phyloP scores from a whole-genome alignment of 2,888 invertebrate genomes.

The Drosophila hamatofila region DNA sequence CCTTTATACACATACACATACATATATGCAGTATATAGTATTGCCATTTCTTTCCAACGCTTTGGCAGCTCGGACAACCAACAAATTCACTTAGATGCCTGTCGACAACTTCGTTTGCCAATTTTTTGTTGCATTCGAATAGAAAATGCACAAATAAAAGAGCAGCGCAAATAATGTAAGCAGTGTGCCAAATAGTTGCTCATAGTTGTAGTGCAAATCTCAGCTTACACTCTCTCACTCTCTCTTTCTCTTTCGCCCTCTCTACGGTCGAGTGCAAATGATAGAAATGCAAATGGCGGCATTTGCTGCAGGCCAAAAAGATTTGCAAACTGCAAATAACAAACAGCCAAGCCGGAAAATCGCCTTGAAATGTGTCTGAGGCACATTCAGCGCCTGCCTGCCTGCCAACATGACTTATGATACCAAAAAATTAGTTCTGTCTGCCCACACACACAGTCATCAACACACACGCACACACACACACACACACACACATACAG shows the following conservation, averaged over 20 bases:
- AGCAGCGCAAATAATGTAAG: conserved; percentile 46
- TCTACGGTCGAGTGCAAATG: conserved; percentile 14
- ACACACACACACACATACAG: conserved; percentile 13
- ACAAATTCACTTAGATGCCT: conserved; percentile 74
- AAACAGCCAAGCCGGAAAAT: conserved; percentile 64
- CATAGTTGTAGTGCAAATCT: conserved; percentile 19
- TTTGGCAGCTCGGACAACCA: conserved; percentile 37
- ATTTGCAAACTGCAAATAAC: conserved; percentile 52
- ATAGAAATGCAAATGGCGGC: conserved; percentile 49
- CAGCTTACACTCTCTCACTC: not conserved
- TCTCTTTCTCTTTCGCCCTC: not conserved
- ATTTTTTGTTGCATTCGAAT: conserved; percentile 53
- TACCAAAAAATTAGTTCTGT: conserved; percentile 50
- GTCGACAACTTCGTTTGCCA: conserved; percentile 69
- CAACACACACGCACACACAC: conserved; percentile 20
- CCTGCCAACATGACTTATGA: conserved; percentile 66
- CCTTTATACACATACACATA: not conserved
- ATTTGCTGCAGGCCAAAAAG: conserved; percentile 45
- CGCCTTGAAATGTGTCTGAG: conserved; percentile 76
- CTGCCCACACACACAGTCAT: conserved; percentile 45
- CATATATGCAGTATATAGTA: not conserved
- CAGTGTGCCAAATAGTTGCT: conserved; percentile 69
- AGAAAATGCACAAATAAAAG: conserved; percentile 50
- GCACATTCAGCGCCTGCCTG: conserved; percentile 53
- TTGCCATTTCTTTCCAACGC: conserved; percentile 11